Evolutionary conservation across 2,113 vertebrate species (phyloP), one percentile per base, ranked within the genome.

Genomic region (Menidia beryllina): DNA sequence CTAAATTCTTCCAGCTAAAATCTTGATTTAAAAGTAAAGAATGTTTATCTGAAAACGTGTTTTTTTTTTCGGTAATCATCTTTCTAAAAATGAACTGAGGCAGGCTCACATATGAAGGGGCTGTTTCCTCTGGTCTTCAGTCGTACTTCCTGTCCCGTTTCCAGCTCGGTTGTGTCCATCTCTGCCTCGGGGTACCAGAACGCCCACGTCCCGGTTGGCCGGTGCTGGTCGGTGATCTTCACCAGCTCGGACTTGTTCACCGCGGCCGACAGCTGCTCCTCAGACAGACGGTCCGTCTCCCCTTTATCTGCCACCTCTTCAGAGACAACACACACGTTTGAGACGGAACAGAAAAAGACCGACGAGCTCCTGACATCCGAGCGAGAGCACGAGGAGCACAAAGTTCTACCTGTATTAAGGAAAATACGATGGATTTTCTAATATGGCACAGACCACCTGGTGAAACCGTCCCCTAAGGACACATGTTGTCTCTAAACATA

Each of bases 131-230:
- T 88, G 12, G 96, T 97, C 81, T 96, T 97, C 78, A 97, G 90
- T 1, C 95, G 93, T 0, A 97, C 61, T 0, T 93, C 90, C 23
- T 93, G 87, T 38, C 94, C 95, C 0, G 77, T 69, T 54, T 96
- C 94, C 0, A 97, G 80, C 75, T 97, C 96, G 0, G 91, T 88
- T 1, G 85, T 91, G 26, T 94, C 93, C 92, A 95, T 90, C 72
- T 96, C 94, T 1, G 69, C 60, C 84, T 97, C 95, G 0, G 89
- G 89, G 55, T 95, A 86, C 96, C 96, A 97, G 88, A 97, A 96
- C 0, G 94, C 94, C 70, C 94, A 86, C 0, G 94, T 82, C 23
- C 91, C 89, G 2, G 19, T 23, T 0, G 95, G 95, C 1, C 91
- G 62, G 72, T 94, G 84, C 39, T 65, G 69, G 41, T 92, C 89